phyloP scores from a whole-genome alignment of 2,888 invertebrate species.

The Suillia variegata region DNA sequence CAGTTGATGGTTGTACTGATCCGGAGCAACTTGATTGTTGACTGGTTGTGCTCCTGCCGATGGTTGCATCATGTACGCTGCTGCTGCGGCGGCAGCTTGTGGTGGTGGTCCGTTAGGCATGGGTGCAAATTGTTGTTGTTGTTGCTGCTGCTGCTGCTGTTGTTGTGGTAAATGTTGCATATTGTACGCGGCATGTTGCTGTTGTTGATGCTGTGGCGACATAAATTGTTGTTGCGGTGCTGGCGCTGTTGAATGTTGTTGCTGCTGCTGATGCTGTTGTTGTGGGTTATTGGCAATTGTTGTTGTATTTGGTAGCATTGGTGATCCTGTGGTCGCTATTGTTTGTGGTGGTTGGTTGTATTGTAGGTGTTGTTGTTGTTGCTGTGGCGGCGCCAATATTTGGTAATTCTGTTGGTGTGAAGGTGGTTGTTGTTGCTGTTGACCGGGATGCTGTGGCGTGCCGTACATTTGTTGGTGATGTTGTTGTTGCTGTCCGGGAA shows the following conservation, averaged over 20 bases:
- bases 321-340: conserved; percentile 30
- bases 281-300: conserved; percentile 12
- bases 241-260: conserved; percentile 26
- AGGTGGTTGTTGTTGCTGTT: conserved; percentile 28
- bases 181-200: conserved; percentile 7
- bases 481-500: conserved; percentile 20
- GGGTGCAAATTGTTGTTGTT: conserved; percentile 15
- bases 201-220: conserved; percentile 24
- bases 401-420: conserved; percentile 28
- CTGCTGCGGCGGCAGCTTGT: background rate
- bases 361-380: conserved; percentile 33
- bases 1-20: conserved; percentile 47
- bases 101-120: conserved; percentile 22
- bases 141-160: conserved; percentile 24
- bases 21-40: too few relatives aligned
- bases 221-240: conserved; percentile 32
- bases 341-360: conserved; percentile 32
- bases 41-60: conserved; percentile 24
- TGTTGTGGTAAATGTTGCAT: conserved; percentile 25
- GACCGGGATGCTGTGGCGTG: conserved; percentile 31
- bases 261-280: conserved; percentile 39
- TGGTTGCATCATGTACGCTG: conserved; percentile 20
- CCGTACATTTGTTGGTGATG: conserved; percentile 27
- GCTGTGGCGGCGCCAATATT: conserved; percentile 28
- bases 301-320: conserved; percentile 28